Conservation (phyloP, 1,140 invertebrate genomes). For the Cotesia glomerata region DNA sequence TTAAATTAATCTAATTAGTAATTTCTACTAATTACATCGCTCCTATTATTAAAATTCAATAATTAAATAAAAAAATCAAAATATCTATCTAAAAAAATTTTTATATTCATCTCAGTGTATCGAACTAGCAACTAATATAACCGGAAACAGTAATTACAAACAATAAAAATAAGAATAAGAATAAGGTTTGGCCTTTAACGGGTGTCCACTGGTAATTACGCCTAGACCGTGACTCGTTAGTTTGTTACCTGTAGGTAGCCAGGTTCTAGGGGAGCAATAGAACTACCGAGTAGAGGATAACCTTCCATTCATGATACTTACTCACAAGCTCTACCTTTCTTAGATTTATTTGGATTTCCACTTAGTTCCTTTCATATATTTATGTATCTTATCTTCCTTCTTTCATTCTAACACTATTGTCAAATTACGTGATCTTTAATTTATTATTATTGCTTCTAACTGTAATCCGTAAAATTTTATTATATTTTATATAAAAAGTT, state of each 20-base stretch:
- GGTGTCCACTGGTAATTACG: constrained; percentile 49
- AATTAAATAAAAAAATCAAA: no score
- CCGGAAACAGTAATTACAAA: no score
- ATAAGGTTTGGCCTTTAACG: constrained; percentile 44
- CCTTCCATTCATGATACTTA: constrained; percentile 25
- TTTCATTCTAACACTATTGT: background rate
- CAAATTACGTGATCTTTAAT: background rate
- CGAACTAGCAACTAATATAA: no score
- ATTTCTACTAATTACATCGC: no score
- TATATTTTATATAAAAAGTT: no score
- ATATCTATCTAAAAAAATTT: no score
- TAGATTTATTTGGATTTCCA: background rate
- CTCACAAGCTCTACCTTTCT: constrained; percentile 8
- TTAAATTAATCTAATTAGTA: no score
- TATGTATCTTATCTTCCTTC: background rate
- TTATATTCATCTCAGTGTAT: no score
- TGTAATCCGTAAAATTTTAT: no score
- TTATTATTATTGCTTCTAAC: background rate
- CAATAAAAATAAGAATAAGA: no score
- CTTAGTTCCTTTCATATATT: constrained; percentile 1
- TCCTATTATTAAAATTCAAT: no score
- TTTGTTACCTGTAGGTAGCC: constrained; percentile 13
- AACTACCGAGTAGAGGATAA: background rate
- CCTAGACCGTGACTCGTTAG: constrained; percentile 51
- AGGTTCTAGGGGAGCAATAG: constrained; percentile 30